Base-by-base conservation (phyloP, 2,888 invertebrate species). In the Drosophila lutescens region DNA sequence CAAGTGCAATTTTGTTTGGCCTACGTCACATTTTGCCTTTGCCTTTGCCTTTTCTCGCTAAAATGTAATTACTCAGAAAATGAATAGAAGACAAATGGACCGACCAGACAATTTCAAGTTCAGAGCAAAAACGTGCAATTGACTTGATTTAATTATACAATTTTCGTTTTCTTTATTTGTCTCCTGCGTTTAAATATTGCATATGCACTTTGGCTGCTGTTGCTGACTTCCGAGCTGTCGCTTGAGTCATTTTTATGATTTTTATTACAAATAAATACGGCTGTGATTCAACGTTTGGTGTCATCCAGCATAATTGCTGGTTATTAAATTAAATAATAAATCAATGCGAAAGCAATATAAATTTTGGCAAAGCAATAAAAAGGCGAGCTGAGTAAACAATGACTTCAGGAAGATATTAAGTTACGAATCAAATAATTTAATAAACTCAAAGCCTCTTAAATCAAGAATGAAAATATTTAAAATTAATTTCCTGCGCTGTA, bases 101-200 rank as follows among this genome's bases (percentile, higher is more conserved):
- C 23, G 26, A 32, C 26, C 23, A 56, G 55, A 63, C 73, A 74
- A 70, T 74, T 76, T 66, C 81, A 81, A 78, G 81, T 76, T 66
- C 69, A 70, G 56, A 38, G 61, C 20, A 78, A 71, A 65, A 32
- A 62, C 36, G 70, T 70, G 57, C 40, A 56, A 63, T 82, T 61
- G 69, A 43, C 60, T 84, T 79, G 69, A 79, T 71, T 78, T 76
- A 78, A 79, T 85, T 82, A 71, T 32, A 55, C 43, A 67, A 50
- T 59, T 50, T 66, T 66, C 65, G 34, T 55, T 54, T 65, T 66
- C 15, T 38, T 26, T 23, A 32, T 38, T 53, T 63, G 54, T 54
- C 55, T 47, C 20, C 46, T 46, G 46, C 65, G 23, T 47, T 51
- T 46, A 71, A 62, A 62, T 51, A 53, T 61, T 69, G 46, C 61